phyloP scores from a whole-genome alignment of 37 sponge, comb jelly and placozoan species.

The Petrosia ficiformis region DNA sequence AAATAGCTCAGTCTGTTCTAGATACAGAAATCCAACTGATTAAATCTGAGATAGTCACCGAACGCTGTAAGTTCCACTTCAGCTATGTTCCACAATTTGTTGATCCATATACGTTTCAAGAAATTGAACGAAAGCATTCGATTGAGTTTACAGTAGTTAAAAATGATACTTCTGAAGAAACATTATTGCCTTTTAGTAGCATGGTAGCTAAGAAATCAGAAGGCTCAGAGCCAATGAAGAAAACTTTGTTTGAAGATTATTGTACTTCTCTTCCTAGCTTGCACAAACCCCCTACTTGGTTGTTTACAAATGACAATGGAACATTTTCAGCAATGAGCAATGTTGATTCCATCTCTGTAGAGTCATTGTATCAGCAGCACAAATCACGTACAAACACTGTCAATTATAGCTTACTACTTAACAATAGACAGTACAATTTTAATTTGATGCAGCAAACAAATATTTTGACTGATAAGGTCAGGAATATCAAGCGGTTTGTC shows the following conservation, averaged over 20 bases:
- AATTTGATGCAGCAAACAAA: constrained; percentile 3
- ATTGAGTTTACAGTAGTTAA: background rate
- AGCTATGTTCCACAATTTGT: constrained; percentile 11
- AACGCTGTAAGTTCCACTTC: background rate
- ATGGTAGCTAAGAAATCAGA: too few relatives aligned
- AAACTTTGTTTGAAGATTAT: too few relatives aligned
- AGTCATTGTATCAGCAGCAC: background rate
- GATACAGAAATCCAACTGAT: background rate
- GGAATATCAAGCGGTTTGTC: background rate
- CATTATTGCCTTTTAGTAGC: too few relatives aligned
- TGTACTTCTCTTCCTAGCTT: too few relatives aligned
- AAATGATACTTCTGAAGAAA: background rate
- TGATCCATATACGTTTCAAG: background rate
- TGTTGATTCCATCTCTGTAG: constrained; percentile 1
- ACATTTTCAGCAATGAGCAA: background rate
- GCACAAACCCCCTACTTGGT: too few relatives aligned
- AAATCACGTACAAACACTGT: background rate
- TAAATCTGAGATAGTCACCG: background rate
- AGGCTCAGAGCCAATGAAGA: too few relatives aligned
- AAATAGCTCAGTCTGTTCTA: background rate
- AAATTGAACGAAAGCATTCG: background rate
- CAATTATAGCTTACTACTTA: background rate
- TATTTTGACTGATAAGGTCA: background rate
- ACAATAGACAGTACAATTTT: background rate
- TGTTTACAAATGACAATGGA: too few relatives aligned